Conservation (phyloP, 1,140 invertebrate genomes). For the Lordiphosa clarofinis region DNA sequence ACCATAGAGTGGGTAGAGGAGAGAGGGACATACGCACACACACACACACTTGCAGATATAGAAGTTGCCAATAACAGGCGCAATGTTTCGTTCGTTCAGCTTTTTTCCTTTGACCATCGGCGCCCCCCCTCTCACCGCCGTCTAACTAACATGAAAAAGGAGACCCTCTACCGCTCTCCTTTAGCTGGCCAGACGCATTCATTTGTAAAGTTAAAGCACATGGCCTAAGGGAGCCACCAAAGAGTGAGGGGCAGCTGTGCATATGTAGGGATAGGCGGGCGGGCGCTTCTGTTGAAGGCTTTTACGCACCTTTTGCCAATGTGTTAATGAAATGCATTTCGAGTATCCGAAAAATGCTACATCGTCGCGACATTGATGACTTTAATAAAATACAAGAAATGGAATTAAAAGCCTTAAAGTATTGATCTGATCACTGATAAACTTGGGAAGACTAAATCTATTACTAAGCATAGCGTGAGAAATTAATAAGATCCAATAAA, state of each 20-base stretch:
- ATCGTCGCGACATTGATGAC: too few relatives aligned
- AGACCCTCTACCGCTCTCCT: conserved; percentile 17
- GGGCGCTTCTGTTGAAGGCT: conserved; percentile 19
- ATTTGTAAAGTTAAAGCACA: conserved; percentile 68
- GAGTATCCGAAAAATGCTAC: conserved; percentile 36
- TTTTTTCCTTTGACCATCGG: conserved; percentile 71
- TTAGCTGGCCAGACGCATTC: conserved; percentile 61
- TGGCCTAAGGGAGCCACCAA: conserved; percentile 4
- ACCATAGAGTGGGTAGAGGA: too few relatives aligned
- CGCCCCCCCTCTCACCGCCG: conserved; percentile 1
- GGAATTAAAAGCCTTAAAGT: too few relatives aligned
- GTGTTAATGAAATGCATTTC: conserved; percentile 74
- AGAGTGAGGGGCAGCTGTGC: not conserved
- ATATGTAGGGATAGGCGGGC: not conserved
- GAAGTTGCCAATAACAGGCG: conserved; percentile 72
- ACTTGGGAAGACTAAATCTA: too few relatives aligned
- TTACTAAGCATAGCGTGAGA: too few relatives aligned
- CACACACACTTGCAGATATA: conserved; percentile 30
- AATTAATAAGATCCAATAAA: too few relatives aligned
- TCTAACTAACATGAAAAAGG: too few relatives aligned
- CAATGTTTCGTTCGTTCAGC: conserved; percentile 59
- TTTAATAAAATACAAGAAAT: too few relatives aligned
- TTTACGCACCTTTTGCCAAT: conserved; percentile 72
- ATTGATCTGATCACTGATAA: too few relatives aligned
- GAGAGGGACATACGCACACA: not conserved